Percentiles rank a stretch among this genome's conserved stretches.
Evolutionary conservation across 2,797 vertebrate genomes (phyloP).

Genomic region (Fistularia tabacaria): DNA sequence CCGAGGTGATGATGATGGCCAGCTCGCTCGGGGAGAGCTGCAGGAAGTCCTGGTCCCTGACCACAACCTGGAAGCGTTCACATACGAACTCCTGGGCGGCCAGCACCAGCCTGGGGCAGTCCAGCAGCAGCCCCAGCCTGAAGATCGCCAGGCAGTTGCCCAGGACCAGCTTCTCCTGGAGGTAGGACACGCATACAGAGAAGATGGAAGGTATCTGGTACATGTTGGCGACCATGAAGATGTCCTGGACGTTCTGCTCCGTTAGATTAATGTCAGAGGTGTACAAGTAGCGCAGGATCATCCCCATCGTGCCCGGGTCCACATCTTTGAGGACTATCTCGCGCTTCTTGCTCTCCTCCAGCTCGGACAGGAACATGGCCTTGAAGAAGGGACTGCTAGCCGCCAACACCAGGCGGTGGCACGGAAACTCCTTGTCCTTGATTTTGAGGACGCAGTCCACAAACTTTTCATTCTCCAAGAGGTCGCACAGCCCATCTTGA

Average conservation of each 20-base stretch:
- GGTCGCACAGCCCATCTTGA: constrained; percentile 93
- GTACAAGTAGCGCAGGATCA: constrained; percentile 93
- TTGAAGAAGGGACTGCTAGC: constrained; percentile 96
- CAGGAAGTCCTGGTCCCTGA: constrained; percentile 88
- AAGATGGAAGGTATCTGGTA: constrained; percentile 99
- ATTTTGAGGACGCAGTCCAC: constrained; percentile 93
- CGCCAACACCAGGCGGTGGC: constrained; percentile 91
- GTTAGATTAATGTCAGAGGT: constrained; percentile 92
- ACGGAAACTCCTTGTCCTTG: constrained; percentile 88
- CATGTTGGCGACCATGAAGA: constrained; percentile 94
- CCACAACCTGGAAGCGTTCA: constrained; percentile 82
- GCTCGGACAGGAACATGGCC: constrained; percentile 88
- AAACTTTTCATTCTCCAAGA: constrained; percentile 91
- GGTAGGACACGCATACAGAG: constrained; percentile 91
- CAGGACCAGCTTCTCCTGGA: constrained; percentile 90
- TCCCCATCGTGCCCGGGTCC: constrained; percentile 83
- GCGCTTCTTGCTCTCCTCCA: constrained; percentile 84
- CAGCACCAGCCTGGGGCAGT: constrained; percentile 85
- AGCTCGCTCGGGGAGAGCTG: constrained; percentile 86
- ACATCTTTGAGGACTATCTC: constrained; percentile 90
- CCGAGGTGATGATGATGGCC: constrained; percentile 87
- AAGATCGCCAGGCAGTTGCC: constrained; percentile 95
- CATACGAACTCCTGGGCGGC: constrained; percentile 90
- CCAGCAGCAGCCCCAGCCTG: constrained; percentile 89
- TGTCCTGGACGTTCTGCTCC: constrained; percentile 92